A percentile compares a stretch with the other conserved stretches of the same genome.
phyloP scores from a whole-genome alignment of 2,888 invertebrate genomes.

The Sclerodermus sp. region DNA sequence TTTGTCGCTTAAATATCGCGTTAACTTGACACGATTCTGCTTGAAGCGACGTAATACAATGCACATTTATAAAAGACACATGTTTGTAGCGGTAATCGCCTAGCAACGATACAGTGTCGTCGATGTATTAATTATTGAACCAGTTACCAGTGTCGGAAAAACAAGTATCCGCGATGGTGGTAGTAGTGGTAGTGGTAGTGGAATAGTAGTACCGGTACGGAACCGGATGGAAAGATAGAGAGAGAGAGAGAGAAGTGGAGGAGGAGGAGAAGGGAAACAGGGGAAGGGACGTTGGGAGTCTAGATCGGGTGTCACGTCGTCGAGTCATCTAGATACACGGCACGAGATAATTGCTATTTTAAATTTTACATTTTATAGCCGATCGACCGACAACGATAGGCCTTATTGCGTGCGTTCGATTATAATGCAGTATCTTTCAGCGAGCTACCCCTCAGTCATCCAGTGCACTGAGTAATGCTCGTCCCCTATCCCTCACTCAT shows the following conservation, averaged over 20 bases:
- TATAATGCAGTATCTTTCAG: constrained; percentile 32
- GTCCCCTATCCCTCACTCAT: constrained; percentile 6
- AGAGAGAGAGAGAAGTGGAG: constrained; percentile 4
- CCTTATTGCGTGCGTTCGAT: constrained; percentile 47
- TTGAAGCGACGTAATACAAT: no score
- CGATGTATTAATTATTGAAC: constrained; percentile 50
- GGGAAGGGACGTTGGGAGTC: no score
- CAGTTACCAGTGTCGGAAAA: constrained; percentile 23
- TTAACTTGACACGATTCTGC: no score
- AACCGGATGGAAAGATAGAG: constrained; percentile 4
- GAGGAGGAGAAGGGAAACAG: constrained; percentile 19
- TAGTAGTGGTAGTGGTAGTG: no score
- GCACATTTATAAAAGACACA: background rate
- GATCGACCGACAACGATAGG: constrained; percentile 39
- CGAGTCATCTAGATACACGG: constrained; percentile 39
- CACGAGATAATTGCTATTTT: constrained; percentile 41
- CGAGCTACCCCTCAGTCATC: background rate
- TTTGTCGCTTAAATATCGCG: no score
- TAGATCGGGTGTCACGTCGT: constrained; percentile 20
- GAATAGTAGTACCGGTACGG: no score
- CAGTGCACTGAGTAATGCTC: background rate
- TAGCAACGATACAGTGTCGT: constrained; percentile 44
- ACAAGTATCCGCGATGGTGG: constrained; percentile 6
- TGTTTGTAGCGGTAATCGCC: constrained; percentile 47
- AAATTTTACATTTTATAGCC: constrained; percentile 43